A percentile compares a stretch with the other conserved stretches of the same genome.
Evolutionary conservation across 2,797 vertebrate species (phyloP).

Genomic region (Potorous gilbertii): DNA sequence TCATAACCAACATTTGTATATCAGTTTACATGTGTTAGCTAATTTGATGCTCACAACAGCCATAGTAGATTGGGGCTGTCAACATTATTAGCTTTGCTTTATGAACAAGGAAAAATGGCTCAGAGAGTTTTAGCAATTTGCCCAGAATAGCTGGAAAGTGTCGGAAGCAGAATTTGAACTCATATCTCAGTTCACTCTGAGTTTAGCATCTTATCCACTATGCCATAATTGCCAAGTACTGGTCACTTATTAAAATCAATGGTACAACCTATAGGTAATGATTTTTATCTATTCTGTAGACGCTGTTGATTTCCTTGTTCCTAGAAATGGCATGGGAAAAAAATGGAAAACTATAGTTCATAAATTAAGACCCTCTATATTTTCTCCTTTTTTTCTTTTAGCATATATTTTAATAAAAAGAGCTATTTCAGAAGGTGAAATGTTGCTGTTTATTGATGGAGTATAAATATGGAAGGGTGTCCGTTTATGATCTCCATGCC

Average conservation of each 20-base stretch:
- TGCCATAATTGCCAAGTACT: neutral
- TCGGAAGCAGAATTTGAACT: neutral
- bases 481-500: constrained; percentile 58
- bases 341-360: constrained; percentile 29
- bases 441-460: constrained; percentile 47
- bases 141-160: neutral
- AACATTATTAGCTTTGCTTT: neutral
- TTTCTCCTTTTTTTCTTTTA: constrained; percentile 38
- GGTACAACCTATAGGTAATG: constrained; percentile 32
- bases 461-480: constrained; percentile 16
- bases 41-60: neutral
- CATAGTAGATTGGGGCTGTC: neutral
- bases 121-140: neutral
- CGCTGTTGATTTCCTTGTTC: constrained; percentile 57
- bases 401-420: constrained; percentile 24
- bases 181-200: neutral
- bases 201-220: neutral
- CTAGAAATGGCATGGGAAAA: constrained; percentile 53
- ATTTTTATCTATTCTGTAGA: constrained; percentile 46
- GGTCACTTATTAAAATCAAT: constrained; percentile 51
- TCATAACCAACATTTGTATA: neutral
- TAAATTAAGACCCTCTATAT: neutral
- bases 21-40: neutral
- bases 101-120: neutral
- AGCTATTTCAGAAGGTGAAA: constrained; percentile 54